Evolutionary conservation across 2,797 vertebrate species (phyloP), one percentile per base, ranked within the genome.

Genomic region (Arctocebus calabarensis): DNA sequence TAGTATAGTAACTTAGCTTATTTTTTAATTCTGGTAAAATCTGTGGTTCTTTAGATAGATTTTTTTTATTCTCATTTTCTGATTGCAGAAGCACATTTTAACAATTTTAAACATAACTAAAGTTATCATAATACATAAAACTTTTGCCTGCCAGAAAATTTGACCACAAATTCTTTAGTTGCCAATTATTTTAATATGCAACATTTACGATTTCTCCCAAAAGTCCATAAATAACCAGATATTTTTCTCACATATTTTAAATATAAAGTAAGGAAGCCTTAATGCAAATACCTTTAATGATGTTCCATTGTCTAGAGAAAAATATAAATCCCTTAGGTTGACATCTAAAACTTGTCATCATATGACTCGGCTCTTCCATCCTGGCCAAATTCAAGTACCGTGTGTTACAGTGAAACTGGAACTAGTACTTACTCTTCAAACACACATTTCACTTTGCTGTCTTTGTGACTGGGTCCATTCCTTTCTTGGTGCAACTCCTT

Each of bases 61-160:
- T 61, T 93, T 84, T 74, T 27, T 16, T 55, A 61, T 84, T 73
- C n/a, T 87, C 5, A 61, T 70, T 32, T 97, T 74, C 55, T 40
- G 55, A 90, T 86, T 84, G 14, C 5, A 85, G 8, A 87, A 68
- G 7, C 11, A 93, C 5, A 32, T 93, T 92, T 93, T 75, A 17
- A 94, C 37, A 74, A 90, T 82, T 48, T 82, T 48, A 93, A 86
- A 57, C 95, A 52, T 57, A 77, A 73, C 55, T 71, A 71, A 14
- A 83, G 9, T 73, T 52, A 48, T 68, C 57, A 73, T n/a, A 75
- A 93, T 64, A 81, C 2, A n/a, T 70, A 68, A 79, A 91, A 70
- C 20, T 82, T 87, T 83, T 9, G 32, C 64, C 45, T 59, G 16
- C 19, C 19, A 77, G 11, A 86, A 94, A 62, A 75, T 62, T 0